Evolutionary conservation across 1,140 invertebrate genomes (phyloP).

Genomic region (Hyles euphorbiae): DNA sequence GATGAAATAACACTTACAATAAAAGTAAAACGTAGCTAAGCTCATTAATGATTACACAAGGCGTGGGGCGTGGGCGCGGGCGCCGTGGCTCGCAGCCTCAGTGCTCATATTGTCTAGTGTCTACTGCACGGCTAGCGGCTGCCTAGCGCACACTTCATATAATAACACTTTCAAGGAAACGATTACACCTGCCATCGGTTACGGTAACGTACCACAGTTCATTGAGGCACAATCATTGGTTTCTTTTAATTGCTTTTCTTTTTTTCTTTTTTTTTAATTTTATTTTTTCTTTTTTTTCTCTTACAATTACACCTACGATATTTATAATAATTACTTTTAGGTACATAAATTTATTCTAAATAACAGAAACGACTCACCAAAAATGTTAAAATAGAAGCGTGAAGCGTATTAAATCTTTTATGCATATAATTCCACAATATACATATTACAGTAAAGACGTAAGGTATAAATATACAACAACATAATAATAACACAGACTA

Average conservation of each 20-base stretch:
- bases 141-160: constrained; percentile 57
- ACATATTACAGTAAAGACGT: constrained; percentile 69
- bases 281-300: constrained; percentile 44
- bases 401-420: constrained; percentile 70
- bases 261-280: constrained; percentile 50
- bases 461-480: constrained; percentile 73
- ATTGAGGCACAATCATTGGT: constrained; percentile 76
- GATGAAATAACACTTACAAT: constrained; percentile 73
- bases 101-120: constrained; percentile 53
- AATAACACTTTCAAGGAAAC: constrained; percentile 49
- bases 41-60: constrained; percentile 71
- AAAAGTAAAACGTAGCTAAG: constrained; percentile 74
- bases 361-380: constrained; percentile 72
- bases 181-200: constrained; percentile 64
- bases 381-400: constrained; percentile 68
- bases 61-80: constrained; percentile 41
- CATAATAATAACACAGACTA: constrained; percentile 74
- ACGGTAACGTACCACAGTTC: constrained; percentile 75
- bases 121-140: constrained; percentile 28
- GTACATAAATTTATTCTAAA: constrained; percentile 75
- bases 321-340: constrained; percentile 74
- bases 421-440: constrained; percentile 73
- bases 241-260: constrained; percentile 70
- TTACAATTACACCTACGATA: constrained; percentile 67
- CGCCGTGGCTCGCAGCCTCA: constrained; percentile 49